Conservation (phyloP, 2,888 invertebrate genomes). For the Ethmia dodecea region DNA sequence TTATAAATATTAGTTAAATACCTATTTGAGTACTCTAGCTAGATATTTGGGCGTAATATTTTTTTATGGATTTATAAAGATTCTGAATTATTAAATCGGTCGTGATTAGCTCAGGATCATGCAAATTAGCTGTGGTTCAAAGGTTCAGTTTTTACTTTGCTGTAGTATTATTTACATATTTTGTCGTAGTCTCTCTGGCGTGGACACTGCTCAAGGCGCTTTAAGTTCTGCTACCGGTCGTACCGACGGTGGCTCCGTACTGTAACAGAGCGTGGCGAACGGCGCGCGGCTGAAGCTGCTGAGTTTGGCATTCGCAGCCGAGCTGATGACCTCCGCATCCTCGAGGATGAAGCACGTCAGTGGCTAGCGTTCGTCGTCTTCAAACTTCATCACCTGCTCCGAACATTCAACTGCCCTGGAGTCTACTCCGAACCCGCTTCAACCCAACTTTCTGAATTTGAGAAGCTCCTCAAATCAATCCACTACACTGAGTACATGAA, state of each 20-base stretch:
- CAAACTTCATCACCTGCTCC: slow-evolving; percentile 61
- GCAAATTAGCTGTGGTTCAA: too few species aligned
- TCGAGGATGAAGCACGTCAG: slow-evolving; percentile 63
- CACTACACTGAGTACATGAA: slow-evolving; percentile 64
- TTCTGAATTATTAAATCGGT: too few species aligned
- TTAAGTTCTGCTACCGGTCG: slow-evolving; percentile 56
- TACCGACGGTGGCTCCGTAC: slow-evolving; percentile 59
- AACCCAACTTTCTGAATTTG: slow-evolving; percentile 55
- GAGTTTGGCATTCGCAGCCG: slow-evolving; percentile 59
- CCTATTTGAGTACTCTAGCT: too few species aligned
- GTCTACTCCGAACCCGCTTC: slow-evolving; percentile 54
- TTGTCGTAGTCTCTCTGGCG: slow-evolving; percentile 59
- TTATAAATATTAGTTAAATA: too few species aligned
- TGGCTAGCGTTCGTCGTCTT: slow-evolving; percentile 69
- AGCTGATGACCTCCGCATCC: slow-evolving; percentile 55
- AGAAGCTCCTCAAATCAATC: slow-evolving; percentile 60
- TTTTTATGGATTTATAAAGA: too few species aligned
- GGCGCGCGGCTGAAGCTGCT: slow-evolving; percentile 55
- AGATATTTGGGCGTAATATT: too few species aligned
- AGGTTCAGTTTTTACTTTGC: too few species aligned
- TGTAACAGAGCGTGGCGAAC: slow-evolving; percentile 55
- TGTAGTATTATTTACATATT: too few species aligned
- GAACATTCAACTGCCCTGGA: slow-evolving; percentile 56
- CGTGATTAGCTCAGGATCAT: too few species aligned
- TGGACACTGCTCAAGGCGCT: slow-evolving; percentile 56